Evolutionary conservation across 2,113 vertebrate genomes (phyloP), one percentile per base, ranked within the genome.

Genomic region (Ifrita kowaldi): DNA sequence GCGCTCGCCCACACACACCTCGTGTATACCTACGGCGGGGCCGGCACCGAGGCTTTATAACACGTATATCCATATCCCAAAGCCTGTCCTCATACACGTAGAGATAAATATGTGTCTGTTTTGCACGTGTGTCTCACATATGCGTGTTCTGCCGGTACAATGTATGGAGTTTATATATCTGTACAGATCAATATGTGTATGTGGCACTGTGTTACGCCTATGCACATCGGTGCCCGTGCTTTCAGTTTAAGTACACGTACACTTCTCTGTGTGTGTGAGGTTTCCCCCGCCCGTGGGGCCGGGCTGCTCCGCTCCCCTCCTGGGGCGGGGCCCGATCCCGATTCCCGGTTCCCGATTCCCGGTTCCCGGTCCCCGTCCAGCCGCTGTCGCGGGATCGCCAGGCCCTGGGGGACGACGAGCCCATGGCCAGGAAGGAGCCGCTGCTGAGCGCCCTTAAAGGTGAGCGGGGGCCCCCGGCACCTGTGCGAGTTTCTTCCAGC

Each of bases 371-470:
- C 79, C 69, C 79, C 37, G 4, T 57, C 19, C 32, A 39, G 76
- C 33, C 18, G n/a, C 70, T 17, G 26, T 41, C 21, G 3, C 16
- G 16, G 81, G 44, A 64, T 7, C 4, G 2, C 44, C 35, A 6
- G 53, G 28, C 16, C 41, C 14, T 21, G 37, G 14, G 5, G 23
- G 7, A 8, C 28, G 11, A 3, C 22, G 73, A 86, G 57, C 46
- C 73, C 16, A 97, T 99, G 99, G 97, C 98, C 22, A 86, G 97
- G 18, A 99, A 97, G 97, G 98, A 99, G 92, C 98, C 98, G 59
- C 98, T 98, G 19, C 96, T 99, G 64, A 97, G 97, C 64, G 98
- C 98, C 7, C 98, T 99, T 39, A 98, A 98, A 98, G 98, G 98
- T 97, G 79, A 96, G 96, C 15, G 8, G 6, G 32, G 19, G 3